Base-by-base conservation (phyloP, 2,113 vertebrate genomes). In the Hystrix cristata region DNA sequence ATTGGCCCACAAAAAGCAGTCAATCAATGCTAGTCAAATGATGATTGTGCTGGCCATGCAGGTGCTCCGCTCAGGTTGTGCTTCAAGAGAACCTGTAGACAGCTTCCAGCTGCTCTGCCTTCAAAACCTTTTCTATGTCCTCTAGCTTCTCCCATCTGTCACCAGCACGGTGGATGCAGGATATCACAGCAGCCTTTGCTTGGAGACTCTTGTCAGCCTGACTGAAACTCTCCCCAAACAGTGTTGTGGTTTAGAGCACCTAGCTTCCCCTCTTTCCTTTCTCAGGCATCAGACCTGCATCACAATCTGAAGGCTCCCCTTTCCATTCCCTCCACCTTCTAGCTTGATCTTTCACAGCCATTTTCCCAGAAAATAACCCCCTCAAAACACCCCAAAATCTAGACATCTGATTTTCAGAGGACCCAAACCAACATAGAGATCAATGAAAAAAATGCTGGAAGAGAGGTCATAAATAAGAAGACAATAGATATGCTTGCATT, bases 351-450 rank as follows among this genome's bases (percentile, higher is more conserved):
- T 83, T 81, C 29, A 48, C 7, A 65, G 79, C 19, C 21, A 60
- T 90, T 81, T 46, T 84, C 21, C 46, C 48, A 31, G 64, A 14
- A 51, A 55, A 48, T 31, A 65, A 69, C 12, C 13, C 21, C 43
- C 19, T 4, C 7, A 46, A 72, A 78, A 27, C 72, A 74, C 72
- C 29, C 43, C 12, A 82, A 71, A 62, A 84, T 38, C 67, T 80
- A 60, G 84, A 29, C 27, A 91, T 87, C 64, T 83, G 57, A 80
- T 94, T 88, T 74, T 89, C 78, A 87, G 92, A 92, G 62, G 76
- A 90, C 64, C 3, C 78, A 93, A 91, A 90, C 13, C 57, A 79
- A 80, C 5, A 57, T 4, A 89, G n/a, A 3, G 8, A 71, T 86
- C 78, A 76, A 27, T 38, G 2, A 15, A 25, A 64, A 90, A 95